Base-by-base conservation (phyloP, 1,140 invertebrate genomes). In the Drepana arcuata region DNA sequence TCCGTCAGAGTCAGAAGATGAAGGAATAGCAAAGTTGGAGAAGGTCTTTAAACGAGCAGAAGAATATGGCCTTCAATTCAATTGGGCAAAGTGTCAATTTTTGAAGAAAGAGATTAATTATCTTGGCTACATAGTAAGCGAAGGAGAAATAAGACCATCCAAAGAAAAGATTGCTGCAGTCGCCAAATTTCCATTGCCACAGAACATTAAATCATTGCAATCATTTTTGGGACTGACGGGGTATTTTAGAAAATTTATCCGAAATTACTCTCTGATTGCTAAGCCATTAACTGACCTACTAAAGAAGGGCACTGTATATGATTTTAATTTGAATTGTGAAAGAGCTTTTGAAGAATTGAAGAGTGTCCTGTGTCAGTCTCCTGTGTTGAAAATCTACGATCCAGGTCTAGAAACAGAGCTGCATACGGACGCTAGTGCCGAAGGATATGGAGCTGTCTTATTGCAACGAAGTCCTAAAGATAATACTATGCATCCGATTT, bases 211-310 rank as follows among this genome's bases (percentile, higher is more conserved):
- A 10, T 5, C 41, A 24, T 23, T 57, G n/a, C 23, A 34, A 12
- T 29, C 11, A 13, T 53, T 44, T 25, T 13, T 53, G 7, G 50
- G 50, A 35, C 34, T 53, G 11, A 37, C 43, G n/a, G 35, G 39
- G 11, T 69, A 68, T 29, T 68, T 65, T 31, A 41, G 61, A 48
- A 58, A 54, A 41, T 68, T 51, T 33, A 50, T 67, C 16, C 24
- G 39, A 40, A 52, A 45, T 39, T 67, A 50, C 43, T 35, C 50
- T 12, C 2, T 48, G 12, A 53, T 67, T 16, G 51, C 61, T 9
- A 52, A 46, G 35, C 58, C 61, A 13, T 25, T 70, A 25, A 63
- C 45, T 15, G 37, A 48, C 21, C 48, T 49, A 27, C 34, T 48
- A 7, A 60, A 41, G 31, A 60, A 59, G 34, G 56, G 70, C 40